Base-by-base conservation (phyloP, 2,113 vertebrate species). In the Callorhinus ursinus region DNA sequence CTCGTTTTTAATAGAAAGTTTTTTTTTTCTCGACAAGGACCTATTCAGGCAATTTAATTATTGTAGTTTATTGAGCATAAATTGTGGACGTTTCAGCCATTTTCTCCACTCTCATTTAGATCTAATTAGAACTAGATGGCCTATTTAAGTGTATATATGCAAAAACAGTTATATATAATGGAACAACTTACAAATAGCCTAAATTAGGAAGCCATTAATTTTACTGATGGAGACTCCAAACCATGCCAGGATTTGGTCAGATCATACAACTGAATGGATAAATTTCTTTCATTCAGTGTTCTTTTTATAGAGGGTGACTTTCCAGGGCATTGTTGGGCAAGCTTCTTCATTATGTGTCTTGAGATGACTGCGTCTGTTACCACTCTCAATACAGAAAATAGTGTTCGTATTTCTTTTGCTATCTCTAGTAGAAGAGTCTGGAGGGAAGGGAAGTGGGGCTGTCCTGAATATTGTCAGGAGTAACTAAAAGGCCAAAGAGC, bases 51-150 rank as follows among this genome's bases (percentile, higher is more conserved):
- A 81, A 5, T 36, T 98, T 55, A 71, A 87, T 96, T 97, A 93
- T 46, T 93, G 21, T 22, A 26, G 65, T 93, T 98, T 92, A 84
- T 93, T 95, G 77, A 13, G 33, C 91, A n/a, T 97, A 96, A 96
- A 97, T 42, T 93, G 42, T 93, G 81, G 97, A 65, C 36, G 81
- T 71, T 83, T 93, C 28, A 95, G 59, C 14, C 63, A 88, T 97
- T 93, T 92, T 71, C 42, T 6, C 67, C n/a, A 67, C 57, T 97
- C 36, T 88, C 12, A 65, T 97, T 88, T 63, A 77, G 11, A 82
- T 55, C n/a, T 96, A 96, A 96, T 85, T 98, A 97, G 95, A 94
- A 95, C 14, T 96, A 88, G 67, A 65, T 81, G 63, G 49, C 21
- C 95, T 93, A 79, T 95, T 98, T 88, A 74, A 94, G 14, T 96